Conservation (phyloP, 2,797 vertebrate genomes). For the Lutjanus argentimaculatus region DNA sequence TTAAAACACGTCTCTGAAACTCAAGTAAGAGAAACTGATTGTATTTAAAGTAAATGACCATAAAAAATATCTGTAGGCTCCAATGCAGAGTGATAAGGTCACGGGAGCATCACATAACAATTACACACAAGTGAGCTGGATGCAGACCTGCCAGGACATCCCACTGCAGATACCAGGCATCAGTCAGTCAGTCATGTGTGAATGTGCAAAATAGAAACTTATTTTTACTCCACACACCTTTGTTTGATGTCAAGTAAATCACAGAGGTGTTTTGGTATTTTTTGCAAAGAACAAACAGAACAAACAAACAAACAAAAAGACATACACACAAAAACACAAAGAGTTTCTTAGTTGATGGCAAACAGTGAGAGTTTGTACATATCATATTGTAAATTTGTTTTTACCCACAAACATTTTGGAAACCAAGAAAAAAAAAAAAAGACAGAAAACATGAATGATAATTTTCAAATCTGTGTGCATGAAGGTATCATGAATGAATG, state of each 20-base stretch:
- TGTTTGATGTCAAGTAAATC: neutral
- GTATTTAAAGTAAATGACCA: neutral
- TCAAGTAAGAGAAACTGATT: neutral
- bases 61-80: neutral
- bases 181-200: too few species aligned
- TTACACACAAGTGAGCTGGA: neutral
- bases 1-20: neutral
- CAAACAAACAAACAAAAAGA: too few species aligned
- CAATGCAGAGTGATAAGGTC: too few species aligned
- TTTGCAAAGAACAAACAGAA: too few species aligned
- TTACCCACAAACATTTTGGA: neutral
- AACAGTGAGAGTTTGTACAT: too few species aligned
- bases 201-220: neutral
- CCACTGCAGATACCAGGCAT: neutral
- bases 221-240: neutral
- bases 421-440: neutral
- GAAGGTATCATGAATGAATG: neutral
- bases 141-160: too few species aligned
- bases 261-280: neutral
- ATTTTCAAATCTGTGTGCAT: neutral
- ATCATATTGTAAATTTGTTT: neutral
- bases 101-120: neutral
- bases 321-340: too few species aligned
- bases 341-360: too few species aligned
- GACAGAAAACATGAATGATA: too few species aligned